Conservation (phyloP, 2,888 invertebrate species). For the Plagodis dolabraria region DNA sequence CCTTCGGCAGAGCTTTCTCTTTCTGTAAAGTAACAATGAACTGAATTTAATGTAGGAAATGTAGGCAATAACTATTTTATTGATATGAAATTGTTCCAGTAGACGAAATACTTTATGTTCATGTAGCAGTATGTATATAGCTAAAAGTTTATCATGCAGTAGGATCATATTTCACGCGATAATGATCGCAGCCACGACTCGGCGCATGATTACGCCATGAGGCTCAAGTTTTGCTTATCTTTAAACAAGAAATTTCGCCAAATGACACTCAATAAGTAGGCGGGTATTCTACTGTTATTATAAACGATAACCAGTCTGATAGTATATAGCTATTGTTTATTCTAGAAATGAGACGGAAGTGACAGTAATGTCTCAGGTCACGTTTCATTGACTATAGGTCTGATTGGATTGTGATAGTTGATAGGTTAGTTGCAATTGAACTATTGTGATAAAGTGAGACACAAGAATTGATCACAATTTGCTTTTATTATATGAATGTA, state of each 20-base stretch:
- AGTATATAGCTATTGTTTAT: conserved; percentile 1
- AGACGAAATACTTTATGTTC: conserved; percentile 1
- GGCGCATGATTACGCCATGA: conserved; percentile 27
- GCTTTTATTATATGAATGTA: no score
- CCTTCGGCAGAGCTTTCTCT: conserved; percentile 49
- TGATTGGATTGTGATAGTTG: background rate
- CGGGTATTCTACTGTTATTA: conserved; percentile 10
- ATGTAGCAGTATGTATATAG: background rate
- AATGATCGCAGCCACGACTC: conserved; percentile 30
- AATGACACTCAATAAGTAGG: conserved; percentile 19
- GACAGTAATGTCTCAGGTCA: conserved; percentile 15
- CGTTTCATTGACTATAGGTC: conserved; percentile 7
- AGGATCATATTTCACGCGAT: conserved; percentile 34
- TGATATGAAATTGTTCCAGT: background rate
- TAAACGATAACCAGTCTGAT: conserved; percentile 17
- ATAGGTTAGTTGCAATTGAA: conserved; percentile 4
- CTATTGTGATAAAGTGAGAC: background rate
- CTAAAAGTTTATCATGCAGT: conserved; percentile 7
- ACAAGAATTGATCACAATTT: no score
- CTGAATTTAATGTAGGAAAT: no score
- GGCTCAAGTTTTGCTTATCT: conserved; percentile 28
- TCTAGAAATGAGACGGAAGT: conserved; percentile 16
- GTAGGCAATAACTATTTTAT: no score
- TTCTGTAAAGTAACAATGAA: conserved; percentile 35
- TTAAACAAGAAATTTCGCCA: conserved; percentile 32